phyloP scores from a whole-genome alignment of 2,888 invertebrate species.

The Teleiodes luculella region DNA sequence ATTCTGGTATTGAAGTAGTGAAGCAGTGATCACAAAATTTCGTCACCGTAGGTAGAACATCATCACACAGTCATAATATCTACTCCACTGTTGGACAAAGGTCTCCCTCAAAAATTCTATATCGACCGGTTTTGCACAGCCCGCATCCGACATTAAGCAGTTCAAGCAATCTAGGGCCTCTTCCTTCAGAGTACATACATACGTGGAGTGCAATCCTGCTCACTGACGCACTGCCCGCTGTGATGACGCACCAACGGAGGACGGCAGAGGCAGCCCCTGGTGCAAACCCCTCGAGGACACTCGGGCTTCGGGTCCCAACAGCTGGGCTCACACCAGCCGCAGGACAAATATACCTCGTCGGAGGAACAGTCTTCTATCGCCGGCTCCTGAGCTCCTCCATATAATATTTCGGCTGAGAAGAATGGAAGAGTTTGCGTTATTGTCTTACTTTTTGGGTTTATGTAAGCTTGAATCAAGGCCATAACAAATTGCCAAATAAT shows the following conservation, averaged over 20 bases:
- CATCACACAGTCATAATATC: too few relatives aligned
- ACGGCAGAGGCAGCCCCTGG: conserved; percentile 54
- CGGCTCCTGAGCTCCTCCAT: conserved; percentile 30
- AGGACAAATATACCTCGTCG: conserved; percentile 54
- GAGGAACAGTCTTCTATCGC: conserved; percentile 54
- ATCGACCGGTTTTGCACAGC: too few relatives aligned
- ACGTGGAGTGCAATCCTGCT: conserved; percentile 46
- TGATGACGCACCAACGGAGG: conserved; percentile 55
- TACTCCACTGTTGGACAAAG: too few relatives aligned
- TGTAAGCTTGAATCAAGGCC: too few relatives aligned
- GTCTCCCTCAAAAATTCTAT: too few relatives aligned
- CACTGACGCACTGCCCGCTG: conserved; percentile 50
- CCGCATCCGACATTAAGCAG: too few relatives aligned
- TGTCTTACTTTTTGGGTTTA: too few relatives aligned
- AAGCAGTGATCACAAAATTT: too few relatives aligned
- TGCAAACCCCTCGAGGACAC: conserved; percentile 46
- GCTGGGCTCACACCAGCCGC: conserved; percentile 63
- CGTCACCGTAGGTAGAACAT: too few relatives aligned
- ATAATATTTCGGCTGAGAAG: conserved; percentile 30
- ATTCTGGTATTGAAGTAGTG: too few relatives aligned
- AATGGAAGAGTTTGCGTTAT: too few relatives aligned
- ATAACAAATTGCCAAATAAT: too few relatives aligned
- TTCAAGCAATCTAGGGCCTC: background rate
- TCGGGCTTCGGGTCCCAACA: conserved; percentile 47
- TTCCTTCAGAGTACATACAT: conserved; percentile 25